Percentiles rank a stretch among this genome's conserved stretches.
Conservation (phyloP, 2,113 vertebrate genomes). For the Gambusia affinis region DNA sequence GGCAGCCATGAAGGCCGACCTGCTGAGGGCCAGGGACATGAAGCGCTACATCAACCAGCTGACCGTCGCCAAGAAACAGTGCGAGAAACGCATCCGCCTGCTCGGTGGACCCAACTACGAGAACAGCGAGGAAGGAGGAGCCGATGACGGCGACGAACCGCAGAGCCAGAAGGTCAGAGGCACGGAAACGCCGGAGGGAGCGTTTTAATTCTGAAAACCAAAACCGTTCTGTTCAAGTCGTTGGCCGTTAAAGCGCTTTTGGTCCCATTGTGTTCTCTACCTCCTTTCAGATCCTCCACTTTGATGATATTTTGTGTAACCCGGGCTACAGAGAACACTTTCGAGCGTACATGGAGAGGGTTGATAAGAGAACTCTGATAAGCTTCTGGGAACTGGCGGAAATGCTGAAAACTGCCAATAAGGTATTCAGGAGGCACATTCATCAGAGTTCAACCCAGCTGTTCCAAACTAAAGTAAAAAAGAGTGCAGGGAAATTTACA, state of each 20-base stretch:
- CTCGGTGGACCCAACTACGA: slow-evolving; percentile 94
- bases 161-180: slow-evolving; percentile 88
- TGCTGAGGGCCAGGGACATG: slow-evolving; percentile 95
- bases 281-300: slow-evolving; percentile 91
- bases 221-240: too few relatives aligned
- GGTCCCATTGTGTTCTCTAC: not conserved
- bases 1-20: slow-evolving; percentile 96
- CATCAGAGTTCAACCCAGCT: not conserved
- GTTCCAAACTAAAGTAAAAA: not conserved
- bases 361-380: slow-evolving; percentile 90
- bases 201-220: too few relatives aligned
- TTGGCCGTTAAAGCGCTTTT: too few relatives aligned
- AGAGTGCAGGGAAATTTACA: not conserved
- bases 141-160: slow-evolving; percentile 87
- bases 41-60: slow-evolving; percentile 99
- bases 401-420: slow-evolving; percentile 91
- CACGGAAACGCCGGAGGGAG: too few relatives aligned
- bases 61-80: slow-evolving; percentile 98
- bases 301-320: slow-evolving; percentile 93
- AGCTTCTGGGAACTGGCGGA: slow-evolving; percentile 96
- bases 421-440: slow-evolving; percentile 77
- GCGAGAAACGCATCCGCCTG: slow-evolving; percentile 92
- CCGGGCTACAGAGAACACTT: slow-evolving; percentile 90
- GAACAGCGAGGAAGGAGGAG: slow-evolving; percentile 81
- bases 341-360: slow-evolving; percentile 90